These are phyloP conservation scores for Sebastes vulpes DNA, from an alignment of 2,797 vertebrate species.

Conservation along the genomic window DNA sequence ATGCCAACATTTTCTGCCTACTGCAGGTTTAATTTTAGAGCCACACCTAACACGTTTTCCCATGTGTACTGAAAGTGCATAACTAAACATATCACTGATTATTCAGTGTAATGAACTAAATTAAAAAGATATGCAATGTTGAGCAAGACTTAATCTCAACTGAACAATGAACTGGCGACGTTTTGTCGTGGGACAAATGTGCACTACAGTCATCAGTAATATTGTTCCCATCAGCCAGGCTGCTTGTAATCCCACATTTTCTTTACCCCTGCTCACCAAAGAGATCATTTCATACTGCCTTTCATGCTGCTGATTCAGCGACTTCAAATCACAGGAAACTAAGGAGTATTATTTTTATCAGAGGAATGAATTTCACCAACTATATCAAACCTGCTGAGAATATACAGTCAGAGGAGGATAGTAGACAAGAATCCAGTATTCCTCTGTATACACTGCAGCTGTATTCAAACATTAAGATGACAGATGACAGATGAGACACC, in stretches of 20 bases:
- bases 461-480: neutral
- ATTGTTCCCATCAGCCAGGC: neutral
- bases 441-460: neutral
- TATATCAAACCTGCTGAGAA: constrained; percentile 5
- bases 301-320: neutral
- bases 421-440: neutral
- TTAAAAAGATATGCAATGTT: neutral
- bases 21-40: neutral
- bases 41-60: no score
- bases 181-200: neutral
- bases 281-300: neutral
- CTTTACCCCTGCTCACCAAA: neutral
- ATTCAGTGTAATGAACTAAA: neutral
- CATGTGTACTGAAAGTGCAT: no score
- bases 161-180: neutral
- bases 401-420: neutral
- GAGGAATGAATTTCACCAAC: neutral
- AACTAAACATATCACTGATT: no score
- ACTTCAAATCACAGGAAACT: neutral
- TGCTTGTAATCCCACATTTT: neutral
- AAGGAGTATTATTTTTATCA: neutral
- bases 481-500: constrained; percentile 15
- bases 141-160: neutral
- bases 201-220: neutral
- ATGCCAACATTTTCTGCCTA: no score